These are phyloP conservation scores for Drosophila prosaltans DNA, from an alignment of 1,140 invertebrate genomes.

Conservation along the genomic window DNA sequence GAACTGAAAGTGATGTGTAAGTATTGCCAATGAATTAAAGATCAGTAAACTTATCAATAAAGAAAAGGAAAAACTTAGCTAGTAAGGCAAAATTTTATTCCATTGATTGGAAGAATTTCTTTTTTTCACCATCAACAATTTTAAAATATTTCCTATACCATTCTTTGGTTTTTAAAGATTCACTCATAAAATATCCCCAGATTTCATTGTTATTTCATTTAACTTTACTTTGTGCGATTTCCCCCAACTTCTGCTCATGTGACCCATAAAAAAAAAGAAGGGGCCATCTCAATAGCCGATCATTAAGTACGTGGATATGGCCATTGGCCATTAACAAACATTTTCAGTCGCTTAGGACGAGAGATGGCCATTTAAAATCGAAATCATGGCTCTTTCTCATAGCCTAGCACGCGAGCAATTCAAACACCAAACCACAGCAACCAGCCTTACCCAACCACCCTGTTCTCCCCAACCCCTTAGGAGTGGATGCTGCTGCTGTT, in stretches of 20 bases:
- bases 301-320: constrained; percentile 23
- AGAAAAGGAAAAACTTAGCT: no score
- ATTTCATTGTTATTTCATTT: not conserved
- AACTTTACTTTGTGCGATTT: no score
- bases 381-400: constrained; percentile 28
- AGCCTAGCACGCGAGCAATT: not conserved
- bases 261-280: not conserved
- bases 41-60: no score
- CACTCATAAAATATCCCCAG: no score
- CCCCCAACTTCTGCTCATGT: not conserved
- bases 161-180: no score
- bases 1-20: constrained; percentile 95
- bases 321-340: constrained; percentile 46
- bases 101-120: no score
- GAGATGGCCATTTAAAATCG: constrained; percentile 38
- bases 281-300: constrained; percentile 1
- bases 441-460: constrained; percentile 6
- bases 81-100: no score
- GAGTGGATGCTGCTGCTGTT: constrained; percentile 34
- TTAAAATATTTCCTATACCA: no score
- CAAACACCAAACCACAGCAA: constrained; percentile 21
- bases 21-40: constrained; percentile 82
- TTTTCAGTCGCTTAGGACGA: constrained; percentile 11
- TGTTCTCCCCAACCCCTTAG: no score
- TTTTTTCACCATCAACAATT: no score